Conservation (phyloP, 2,888 invertebrate species). For the Biston betularia region DNA sequence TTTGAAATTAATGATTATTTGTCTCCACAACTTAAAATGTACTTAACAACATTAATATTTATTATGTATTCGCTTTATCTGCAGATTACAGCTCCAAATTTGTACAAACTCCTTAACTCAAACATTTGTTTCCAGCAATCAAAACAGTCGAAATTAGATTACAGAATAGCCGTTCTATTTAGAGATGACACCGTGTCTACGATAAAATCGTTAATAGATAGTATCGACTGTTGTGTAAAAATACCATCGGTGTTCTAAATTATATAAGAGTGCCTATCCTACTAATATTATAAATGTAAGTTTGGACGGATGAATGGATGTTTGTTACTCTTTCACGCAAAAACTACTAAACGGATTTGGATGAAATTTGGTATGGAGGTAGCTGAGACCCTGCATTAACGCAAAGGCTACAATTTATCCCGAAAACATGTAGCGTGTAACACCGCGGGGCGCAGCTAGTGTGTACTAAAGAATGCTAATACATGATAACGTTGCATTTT, state of each 20-base stretch:
- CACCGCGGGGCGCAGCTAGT: no score
- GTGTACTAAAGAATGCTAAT: no score
- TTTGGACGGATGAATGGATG: no score
- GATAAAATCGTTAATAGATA: constrained; percentile 4
- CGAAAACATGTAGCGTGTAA: no score
- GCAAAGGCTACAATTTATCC: no score
- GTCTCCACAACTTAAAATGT: constrained; percentile 8
- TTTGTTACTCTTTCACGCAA: no score
- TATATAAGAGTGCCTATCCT: no score
- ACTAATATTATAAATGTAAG: no score
- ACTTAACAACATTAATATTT: constrained; percentile 20
- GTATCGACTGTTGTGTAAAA: neutral
- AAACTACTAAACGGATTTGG: no score
- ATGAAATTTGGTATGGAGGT: no score
- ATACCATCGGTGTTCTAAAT: neutral
- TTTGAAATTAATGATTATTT: neutral
- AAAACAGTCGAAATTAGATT: constrained; percentile 39
- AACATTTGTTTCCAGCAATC: constrained; percentile 40
- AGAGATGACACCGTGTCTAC: constrained; percentile 18
- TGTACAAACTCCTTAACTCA: constrained; percentile 35
- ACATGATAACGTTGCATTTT: no score
- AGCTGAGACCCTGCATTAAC: no score
- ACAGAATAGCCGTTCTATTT: constrained; percentile 29
- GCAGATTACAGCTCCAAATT: constrained; percentile 31
- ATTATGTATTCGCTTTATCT: constrained; percentile 31